Evolutionary conservation across 1,140 invertebrate species (phyloP), one percentile per base, ranked within the genome.

Genomic region (Dendroctonus ponderosae): DNA sequence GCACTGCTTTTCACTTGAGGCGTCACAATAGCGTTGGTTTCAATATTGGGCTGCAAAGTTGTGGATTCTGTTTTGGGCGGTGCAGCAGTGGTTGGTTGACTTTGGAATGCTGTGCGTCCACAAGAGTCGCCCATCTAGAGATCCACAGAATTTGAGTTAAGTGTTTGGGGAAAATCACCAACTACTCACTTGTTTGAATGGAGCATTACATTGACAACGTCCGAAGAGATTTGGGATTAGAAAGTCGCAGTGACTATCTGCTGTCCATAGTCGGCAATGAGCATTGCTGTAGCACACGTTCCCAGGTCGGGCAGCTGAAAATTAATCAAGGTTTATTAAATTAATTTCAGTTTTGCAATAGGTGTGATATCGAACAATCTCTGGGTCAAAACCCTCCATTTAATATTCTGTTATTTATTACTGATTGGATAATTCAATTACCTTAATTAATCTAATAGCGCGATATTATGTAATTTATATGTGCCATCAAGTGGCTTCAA

Each of bases 201-300:
- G 85, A 2, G 85, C 81, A 64, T 87, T 89, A 76, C 92, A 96
- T 60, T 89, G 86, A 75, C 93, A 96, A 74, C 91, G 85, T 49
- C 93, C 93, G 74, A 94, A 93, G 6, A 94, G 84, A 78, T 93
- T 90, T 8, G 91, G 91, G 68, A 96, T 92, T 6, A 94, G 83
- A 76, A 91, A 95, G 77, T 94, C 91, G 66, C 93, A 96, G 72
- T 92, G 89, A 54, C 89, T 91, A 70, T 91, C 87, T 51, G 83
- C 84, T 70, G 91, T 90, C 83, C 89, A 91, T 66, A 94, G 83
- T 60, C 86, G 85, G 77, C 93, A 96, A 76, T 95, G 92, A 49
- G 88, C 87, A 75, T 94, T 90, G 74, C 90, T 93, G 79, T 94
- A 93, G 76, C 93, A 96, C n/a, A 93, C 89, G 67, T 93, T 87